These are phyloP conservation scores for Lerema accius DNA, from an alignment of 1,140 invertebrate species.

Conservation along the genomic window DNA sequence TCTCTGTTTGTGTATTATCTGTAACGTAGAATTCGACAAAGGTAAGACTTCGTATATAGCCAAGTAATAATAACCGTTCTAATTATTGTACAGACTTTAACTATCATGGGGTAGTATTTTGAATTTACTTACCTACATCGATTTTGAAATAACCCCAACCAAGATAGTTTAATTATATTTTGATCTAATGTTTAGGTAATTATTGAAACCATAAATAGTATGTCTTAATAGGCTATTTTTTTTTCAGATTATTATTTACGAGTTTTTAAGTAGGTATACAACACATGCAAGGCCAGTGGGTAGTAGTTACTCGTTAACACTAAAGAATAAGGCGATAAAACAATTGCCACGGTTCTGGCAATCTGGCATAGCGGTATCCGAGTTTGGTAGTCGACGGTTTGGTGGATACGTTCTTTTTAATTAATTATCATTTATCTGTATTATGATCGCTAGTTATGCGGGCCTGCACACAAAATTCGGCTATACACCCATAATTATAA, in stretches of 20 bases:
- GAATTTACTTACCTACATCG: too few species aligned
- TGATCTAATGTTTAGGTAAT: too few species aligned
- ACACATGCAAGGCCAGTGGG: too few species aligned
- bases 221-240: too few species aligned
- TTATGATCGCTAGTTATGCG: slow-evolving; percentile 49
- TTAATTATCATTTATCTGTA: slow-evolving; percentile 73
- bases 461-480: slow-evolving; percentile 33
- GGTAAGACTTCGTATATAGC: neutral
- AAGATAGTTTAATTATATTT: too few species aligned
- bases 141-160: too few species aligned
- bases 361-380: slow-evolving; percentile 41
- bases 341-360: slow-evolving; percentile 20
- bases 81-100: too few species aligned
- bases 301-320: neutral
- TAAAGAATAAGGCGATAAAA: slow-evolving; percentile 13
- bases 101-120: too few species aligned
- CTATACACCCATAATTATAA: slow-evolving; percentile 37
- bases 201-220: too few species aligned
- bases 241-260: too few species aligned
- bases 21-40: slow-evolving; percentile 1
- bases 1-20: neutral
- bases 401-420: slow-evolving; percentile 71
- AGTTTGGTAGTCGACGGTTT: slow-evolving; percentile 70
- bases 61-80: neutral
- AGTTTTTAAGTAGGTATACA: too few species aligned